phyloP scores from a whole-genome alignment of 2,113 vertebrate genomes.

The Orientallactaga bullata region DNA sequence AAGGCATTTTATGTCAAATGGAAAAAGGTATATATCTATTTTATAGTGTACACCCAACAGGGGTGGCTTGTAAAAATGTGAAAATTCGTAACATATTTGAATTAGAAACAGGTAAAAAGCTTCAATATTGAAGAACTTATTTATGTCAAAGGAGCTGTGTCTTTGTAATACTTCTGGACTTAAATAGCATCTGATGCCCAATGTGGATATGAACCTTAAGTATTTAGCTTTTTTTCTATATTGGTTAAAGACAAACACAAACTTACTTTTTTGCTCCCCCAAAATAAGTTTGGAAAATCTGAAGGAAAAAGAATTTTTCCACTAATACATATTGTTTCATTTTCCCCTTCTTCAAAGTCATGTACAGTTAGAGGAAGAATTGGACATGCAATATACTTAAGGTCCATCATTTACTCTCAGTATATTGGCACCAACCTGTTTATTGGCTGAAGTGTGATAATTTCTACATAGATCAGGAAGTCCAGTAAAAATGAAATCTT shows the following conservation, averaged over 20 bases:
- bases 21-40: slow-evolving; percentile 20
- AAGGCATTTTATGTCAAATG: slow-evolving; percentile 55
- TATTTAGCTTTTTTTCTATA: slow-evolving; percentile 44
- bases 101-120: slow-evolving; percentile 54
- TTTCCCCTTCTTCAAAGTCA: slow-evolving; percentile 65
- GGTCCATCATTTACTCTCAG: background rate
- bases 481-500: slow-evolving; percentile 36
- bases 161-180: background rate
- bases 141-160: slow-evolving; percentile 45
- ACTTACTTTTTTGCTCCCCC: background rate
- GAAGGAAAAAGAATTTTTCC: slow-evolving; percentile 43
- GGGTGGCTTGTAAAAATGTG: slow-evolving; percentile 48
- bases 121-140: slow-evolving; percentile 58
- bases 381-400: background rate
- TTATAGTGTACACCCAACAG: slow-evolving; percentile 28
- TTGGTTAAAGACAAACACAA: slow-evolving; percentile 54
- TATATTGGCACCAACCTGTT: background rate
- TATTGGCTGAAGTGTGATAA: background rate
- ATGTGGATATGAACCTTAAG: slow-evolving; percentile 9
- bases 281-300: slow-evolving; percentile 59
- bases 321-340: background rate
- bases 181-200: slow-evolving; percentile 6
- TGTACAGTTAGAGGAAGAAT: slow-evolving; percentile 26
- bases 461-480: slow-evolving; percentile 60
- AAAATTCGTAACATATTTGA: slow-evolving; percentile 50